phyloP scores from a whole-genome alignment of 2,888 invertebrate species.

The Meiosimyza decipiens region DNA sequence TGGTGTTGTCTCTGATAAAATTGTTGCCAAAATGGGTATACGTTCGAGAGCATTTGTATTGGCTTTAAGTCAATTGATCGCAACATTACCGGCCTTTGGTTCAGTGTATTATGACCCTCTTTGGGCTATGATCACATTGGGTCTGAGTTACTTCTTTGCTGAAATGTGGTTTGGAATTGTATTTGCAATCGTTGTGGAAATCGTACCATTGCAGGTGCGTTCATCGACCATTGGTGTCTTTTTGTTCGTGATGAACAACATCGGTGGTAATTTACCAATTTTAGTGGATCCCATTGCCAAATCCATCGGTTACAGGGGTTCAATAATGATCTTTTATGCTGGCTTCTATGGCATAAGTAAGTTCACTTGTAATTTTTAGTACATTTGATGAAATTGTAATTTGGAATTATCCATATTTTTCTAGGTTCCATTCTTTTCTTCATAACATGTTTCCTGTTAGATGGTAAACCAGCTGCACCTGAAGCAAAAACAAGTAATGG shows the following conservation, averaged over 20 bases:
- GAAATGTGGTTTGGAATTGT: conserved; percentile 97
- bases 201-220: conserved; percentile 83
- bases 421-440: conserved; percentile 85
- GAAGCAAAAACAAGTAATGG: conserved; percentile 45
- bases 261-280: conserved; percentile 90
- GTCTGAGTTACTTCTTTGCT: conserved; percentile 90
- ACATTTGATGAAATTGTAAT: neutral
- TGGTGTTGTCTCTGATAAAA: conserved; percentile 84
- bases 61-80: conserved; percentile 83
- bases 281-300: conserved; percentile 87
- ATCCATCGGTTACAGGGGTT: conserved; percentile 83
- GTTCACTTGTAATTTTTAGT: conserved; percentile 39
- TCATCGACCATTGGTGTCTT: conserved; percentile 89
- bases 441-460: conserved; percentile 84
- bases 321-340: conserved; percentile 88
- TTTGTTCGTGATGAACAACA: conserved; percentile 92
- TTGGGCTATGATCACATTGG: conserved; percentile 88
- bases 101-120: conserved; percentile 84
- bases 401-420: conserved; percentile 1
- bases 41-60: conserved; percentile 82
- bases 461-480: conserved; percentile 67
- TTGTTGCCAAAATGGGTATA: conserved; percentile 88
- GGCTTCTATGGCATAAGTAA: conserved; percentile 87
- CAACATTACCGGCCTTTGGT: conserved; percentile 87
- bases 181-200: conserved; percentile 89